These are phyloP conservation scores for Salvelinus fontinalis DNA, from an alignment of 2,113 vertebrate species.

Conservation along the genomic window DNA sequence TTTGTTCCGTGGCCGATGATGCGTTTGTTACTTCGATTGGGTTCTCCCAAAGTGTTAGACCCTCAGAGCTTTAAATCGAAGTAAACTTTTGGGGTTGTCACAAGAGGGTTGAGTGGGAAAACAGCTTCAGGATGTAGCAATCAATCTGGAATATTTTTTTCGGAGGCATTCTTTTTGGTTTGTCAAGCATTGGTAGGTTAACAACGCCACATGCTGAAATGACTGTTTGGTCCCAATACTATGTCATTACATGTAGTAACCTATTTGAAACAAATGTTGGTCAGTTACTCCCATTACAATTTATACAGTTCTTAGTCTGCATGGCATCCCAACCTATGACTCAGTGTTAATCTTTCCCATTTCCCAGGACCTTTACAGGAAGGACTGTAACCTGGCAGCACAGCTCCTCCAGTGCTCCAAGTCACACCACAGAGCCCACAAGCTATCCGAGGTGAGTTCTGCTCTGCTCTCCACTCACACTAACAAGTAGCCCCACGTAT, in stretches of 20 bases:
- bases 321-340: background rate
- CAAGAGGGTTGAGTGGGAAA: no score
- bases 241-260: no score
- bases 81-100: no score
- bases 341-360: background rate
- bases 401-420: constrained; percentile 95
- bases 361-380: constrained; percentile 88
- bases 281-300: no score
- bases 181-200: background rate
- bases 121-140: no score
- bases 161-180: background rate
- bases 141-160: background rate
- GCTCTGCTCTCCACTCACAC: no score
- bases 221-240: no score
- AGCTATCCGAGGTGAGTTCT: constrained; percentile 89
- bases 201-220: background rate
- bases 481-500: no score
- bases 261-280: no score
- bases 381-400: constrained; percentile 95
- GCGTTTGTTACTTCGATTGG: background rate
- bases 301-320: no score
- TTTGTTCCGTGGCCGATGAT: constrained; percentile 10
- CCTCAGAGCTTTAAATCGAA: background rate
- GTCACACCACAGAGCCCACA: constrained; percentile 86
- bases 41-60: background rate